Conservation (phyloP, 2,888 invertebrate species). For the Aproaerema taeniolella region DNA sequence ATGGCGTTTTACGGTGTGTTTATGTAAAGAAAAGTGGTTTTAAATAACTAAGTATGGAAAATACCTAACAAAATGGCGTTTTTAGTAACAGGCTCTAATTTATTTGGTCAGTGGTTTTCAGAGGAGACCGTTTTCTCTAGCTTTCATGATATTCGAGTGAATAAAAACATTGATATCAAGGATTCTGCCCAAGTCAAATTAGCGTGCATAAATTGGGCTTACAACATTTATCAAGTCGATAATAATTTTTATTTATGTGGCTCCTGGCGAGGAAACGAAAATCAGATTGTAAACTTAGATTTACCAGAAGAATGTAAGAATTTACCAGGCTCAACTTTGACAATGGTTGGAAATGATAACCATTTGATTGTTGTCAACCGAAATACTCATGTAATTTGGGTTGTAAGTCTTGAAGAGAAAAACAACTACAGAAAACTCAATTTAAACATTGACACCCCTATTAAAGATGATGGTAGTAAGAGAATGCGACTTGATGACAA, state of each 20-base stretch:
- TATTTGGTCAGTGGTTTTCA: conserved; percentile 61
- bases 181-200: conserved; percentile 25
- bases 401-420: conserved; percentile 36
- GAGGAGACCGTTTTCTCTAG: conserved; percentile 31
- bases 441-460: conserved; percentile 34
- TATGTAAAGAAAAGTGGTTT: too few relatives aligned
- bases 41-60: too few relatives aligned
- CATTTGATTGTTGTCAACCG: conserved; percentile 37
- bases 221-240: conserved; percentile 47
- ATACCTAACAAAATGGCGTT: too few relatives aligned
- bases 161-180: conserved; percentile 15
- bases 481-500: conserved; percentile 29
- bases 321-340: conserved; percentile 21
- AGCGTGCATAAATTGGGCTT: conserved; percentile 52
- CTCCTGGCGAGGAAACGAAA: conserved; percentile 39
- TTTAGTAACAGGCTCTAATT: conserved; percentile 55
- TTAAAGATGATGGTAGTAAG: conserved; percentile 32
- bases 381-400: conserved; percentile 35
- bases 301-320: conserved; percentile 34
- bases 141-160: conserved; percentile 31
- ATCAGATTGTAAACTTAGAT: conserved; percentile 33
- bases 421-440: conserved; percentile 32
- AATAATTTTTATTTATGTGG: conserved; percentile 47
- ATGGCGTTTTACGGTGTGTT: too few relatives aligned
- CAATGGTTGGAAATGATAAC: conserved; percentile 52